These are phyloP conservation scores for Catocala sponsa DNA, from an alignment of 2,888 invertebrate species.

Conservation along the genomic window DNA sequence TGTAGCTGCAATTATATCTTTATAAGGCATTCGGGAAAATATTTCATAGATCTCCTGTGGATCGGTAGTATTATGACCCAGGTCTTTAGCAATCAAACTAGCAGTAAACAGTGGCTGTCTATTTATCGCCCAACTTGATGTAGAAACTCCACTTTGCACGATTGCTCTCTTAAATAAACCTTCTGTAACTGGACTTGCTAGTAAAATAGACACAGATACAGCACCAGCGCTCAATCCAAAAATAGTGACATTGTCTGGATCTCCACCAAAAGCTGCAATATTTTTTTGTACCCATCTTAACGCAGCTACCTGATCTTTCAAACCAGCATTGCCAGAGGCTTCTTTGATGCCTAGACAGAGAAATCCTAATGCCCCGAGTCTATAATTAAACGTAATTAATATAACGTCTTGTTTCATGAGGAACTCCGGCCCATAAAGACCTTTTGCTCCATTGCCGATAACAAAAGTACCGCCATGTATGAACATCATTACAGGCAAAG, in stretches of 20 bases:
- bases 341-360: constrained; percentile 77
- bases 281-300: constrained; percentile 80
- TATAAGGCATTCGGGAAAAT: constrained; percentile 63
- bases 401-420: constrained; percentile 74
- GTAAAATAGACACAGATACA: constrained; percentile 67
- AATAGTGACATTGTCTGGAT: constrained; percentile 78
- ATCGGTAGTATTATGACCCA: constrained; percentile 69
- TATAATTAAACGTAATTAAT: constrained; percentile 79
- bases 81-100: constrained; percentile 69
- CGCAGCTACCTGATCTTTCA: constrained; percentile 81
- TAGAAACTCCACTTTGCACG: constrained; percentile 75
- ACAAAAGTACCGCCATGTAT: constrained; percentile 81
- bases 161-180: constrained; percentile 77
- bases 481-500: constrained; percentile 78
- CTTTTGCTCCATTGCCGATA: constrained; percentile 75
- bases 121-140: constrained; percentile 76
- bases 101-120: constrained; percentile 74
- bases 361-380: constrained; percentile 79
- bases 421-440: constrained; percentile 75
- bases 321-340: constrained; percentile 80
- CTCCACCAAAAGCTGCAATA: constrained; percentile 79
- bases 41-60: constrained; percentile 74
- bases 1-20: constrained; percentile 62
- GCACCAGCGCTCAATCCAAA: constrained; percentile 83
- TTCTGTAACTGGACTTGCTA: constrained; percentile 68